These are phyloP conservation scores for Eupithecia insigniata DNA, from an alignment of 2,888 invertebrate genomes.

Conservation along the genomic window DNA sequence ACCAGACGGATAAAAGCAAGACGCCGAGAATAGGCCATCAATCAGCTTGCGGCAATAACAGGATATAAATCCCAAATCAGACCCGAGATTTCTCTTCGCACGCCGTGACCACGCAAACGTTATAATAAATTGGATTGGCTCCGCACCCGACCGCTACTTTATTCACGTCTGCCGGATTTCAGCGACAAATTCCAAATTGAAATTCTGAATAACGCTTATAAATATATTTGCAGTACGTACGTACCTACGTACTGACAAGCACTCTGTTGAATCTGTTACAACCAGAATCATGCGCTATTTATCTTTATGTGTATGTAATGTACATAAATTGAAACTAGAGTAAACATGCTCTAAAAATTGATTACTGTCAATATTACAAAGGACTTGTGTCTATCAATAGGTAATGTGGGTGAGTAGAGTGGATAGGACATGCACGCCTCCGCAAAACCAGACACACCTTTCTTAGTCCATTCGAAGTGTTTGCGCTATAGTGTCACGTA, in stretches of 20 bases:
- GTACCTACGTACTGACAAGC: constrained; percentile 14
- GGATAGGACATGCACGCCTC: constrained; percentile 37
- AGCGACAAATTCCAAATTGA: constrained; percentile 45
- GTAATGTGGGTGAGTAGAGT: constrained; percentile 13
- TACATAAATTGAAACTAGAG: constrained; percentile 11
- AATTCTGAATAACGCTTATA: constrained; percentile 45
- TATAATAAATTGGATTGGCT: constrained; percentile 58
- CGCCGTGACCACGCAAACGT: constrained; percentile 52
- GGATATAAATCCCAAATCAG: constrained; percentile 50
- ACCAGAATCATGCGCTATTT: constrained; percentile 26
- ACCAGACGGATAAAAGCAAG: constrained; percentile 48
- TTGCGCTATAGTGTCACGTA: constrained; percentile 60
- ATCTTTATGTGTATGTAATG: constrained; percentile 21
- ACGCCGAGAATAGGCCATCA: constrained; percentile 53
- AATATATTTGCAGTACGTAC: constrained; percentile 30
- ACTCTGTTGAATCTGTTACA: constrained; percentile 23
- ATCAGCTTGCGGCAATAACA: constrained; percentile 54
- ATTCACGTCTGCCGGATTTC: constrained; percentile 41
- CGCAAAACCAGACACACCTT: constrained; percentile 54
- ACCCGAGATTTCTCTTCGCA: constrained; percentile 48
- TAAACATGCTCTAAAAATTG: constrained; percentile 15
- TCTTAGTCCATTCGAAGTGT: constrained; percentile 52
- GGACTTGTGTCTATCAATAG: not conserved
- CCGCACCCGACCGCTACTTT: constrained; percentile 43
- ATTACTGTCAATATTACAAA: constrained; percentile 2